Evolutionary conservation across 2,888 invertebrate species (phyloP), one percentile per base, ranked within the genome.

Genomic region (Macrosoma leucophasiata): DNA sequence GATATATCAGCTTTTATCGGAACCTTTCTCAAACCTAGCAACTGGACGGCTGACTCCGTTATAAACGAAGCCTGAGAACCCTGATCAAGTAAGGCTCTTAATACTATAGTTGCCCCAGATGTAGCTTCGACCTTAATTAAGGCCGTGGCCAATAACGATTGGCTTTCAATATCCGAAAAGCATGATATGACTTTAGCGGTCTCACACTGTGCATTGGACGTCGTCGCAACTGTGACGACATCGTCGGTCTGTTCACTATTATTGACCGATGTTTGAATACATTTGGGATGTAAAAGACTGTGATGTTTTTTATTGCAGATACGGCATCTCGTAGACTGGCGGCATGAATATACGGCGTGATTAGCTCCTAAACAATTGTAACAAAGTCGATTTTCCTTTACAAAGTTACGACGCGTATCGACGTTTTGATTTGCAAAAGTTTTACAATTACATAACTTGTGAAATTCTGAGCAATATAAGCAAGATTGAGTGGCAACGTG

Each of bases 11-110:
- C 22, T 2, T 29, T 29, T 1, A 21, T 28, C 4, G 38, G 26
- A 13, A 8, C 29, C n/a, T 38, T 44, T 11, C 31, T 35, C 2
- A 48, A 20, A 3, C 44, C 45, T 3, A 45, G 25, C 3, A 22
- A 14, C 11, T 44, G 42, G 6, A 38, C 39, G 4, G 32, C 25
- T 7, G 38, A 32, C 15, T 52, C 52, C 1, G 48, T 48, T 0
- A 55, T 26, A 29, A 53, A 50, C 0, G 43, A 43, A 3, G 41
- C 46, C 8, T 49, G 48, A 1, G 48, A 49, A 3, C 47, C 50
- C 22, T 47, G 50, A 20, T 55, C 50, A 7, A 55, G 4, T n/a
- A 56, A 36, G 7, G 44, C 43, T 25, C 52, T 33, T 2, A 52
- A 7, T 6, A 31, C 6, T 0, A 24, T 19, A n/a, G 17, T 9